Percentiles rank a stretch among this genome's conserved stretches.
Conservation (phyloP, 2,888 invertebrate genomes). For the Melieria picta region DNA sequence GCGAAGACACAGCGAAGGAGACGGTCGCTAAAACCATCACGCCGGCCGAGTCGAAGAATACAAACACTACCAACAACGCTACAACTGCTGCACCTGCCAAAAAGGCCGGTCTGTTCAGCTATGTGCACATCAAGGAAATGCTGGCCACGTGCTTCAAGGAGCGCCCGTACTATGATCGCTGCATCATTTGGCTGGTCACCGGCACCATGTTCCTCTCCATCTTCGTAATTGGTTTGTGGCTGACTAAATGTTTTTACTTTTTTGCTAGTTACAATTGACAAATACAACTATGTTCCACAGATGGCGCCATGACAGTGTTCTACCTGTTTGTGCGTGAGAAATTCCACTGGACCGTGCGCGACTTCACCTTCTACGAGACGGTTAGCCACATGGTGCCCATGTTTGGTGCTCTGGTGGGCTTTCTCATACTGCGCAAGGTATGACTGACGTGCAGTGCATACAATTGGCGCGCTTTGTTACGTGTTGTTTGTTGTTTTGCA, state of each 20-base stretch:
- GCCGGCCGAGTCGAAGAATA: background rate
- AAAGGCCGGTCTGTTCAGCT: constrained; percentile 54
- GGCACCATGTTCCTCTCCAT: constrained; percentile 56
- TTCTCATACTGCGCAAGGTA: constrained; percentile 69
- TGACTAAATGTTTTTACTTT: background rate
- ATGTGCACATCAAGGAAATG: constrained; percentile 59
- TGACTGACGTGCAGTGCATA: background rate
- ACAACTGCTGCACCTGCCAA: constrained; percentile 28
- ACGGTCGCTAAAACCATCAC: background rate
- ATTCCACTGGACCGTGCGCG: constrained; percentile 74
- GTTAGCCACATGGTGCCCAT: constrained; percentile 68
- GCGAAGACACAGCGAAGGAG: constrained; percentile 21
- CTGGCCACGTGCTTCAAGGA: constrained; percentile 58
- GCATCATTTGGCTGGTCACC: constrained; percentile 61
- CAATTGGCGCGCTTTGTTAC: background rate
- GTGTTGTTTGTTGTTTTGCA: constrained; percentile 34
- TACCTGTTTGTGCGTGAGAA: constrained; percentile 74
- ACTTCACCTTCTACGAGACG: constrained; percentile 72
- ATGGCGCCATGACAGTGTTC: constrained; percentile 66
- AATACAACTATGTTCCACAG: constrained; percentile 39
- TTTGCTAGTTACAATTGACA: background rate
- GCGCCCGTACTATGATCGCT: constrained; percentile 58
- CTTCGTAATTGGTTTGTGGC: constrained; percentile 58
- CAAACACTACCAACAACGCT: background rate
- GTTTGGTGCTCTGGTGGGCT: constrained; percentile 71